Evolutionary conservation across 30 jellyfish, hydroid and myxozoan genomes (phyloP).

Genomic region (Phacellophora camtschatica): DNA sequence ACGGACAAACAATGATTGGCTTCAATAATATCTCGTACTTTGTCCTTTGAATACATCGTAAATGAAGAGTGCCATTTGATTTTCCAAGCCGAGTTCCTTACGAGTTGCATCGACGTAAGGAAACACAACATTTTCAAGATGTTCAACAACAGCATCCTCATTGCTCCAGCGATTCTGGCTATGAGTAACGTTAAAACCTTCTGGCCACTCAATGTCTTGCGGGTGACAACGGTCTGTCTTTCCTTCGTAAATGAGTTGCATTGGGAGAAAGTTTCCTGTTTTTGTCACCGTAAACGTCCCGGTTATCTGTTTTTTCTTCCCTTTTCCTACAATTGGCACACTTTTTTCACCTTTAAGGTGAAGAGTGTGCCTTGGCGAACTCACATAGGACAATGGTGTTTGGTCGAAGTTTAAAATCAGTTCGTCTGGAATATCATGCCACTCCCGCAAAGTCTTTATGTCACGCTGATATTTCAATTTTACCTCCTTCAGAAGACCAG

Average conservation of each 20-base stretch:
- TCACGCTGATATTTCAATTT: slow-evolving; percentile 27
- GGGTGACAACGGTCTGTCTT: slow-evolving; percentile 32
- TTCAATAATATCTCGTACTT: neutral
- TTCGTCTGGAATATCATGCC: slow-evolving; percentile 40
- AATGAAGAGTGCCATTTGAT: slow-evolving; percentile 16
- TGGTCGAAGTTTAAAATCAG: slow-evolving; percentile 40
- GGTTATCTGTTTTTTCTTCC: slow-evolving; percentile 23
- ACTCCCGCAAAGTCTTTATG: neutral
- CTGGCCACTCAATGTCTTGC: slow-evolving; percentile 1
- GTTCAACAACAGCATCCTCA: slow-evolving; percentile 24
- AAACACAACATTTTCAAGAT: neutral
- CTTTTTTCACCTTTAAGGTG: neutral
- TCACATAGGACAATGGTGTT: slow-evolving; percentile 16
- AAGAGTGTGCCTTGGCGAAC: slow-evolving; percentile 1
- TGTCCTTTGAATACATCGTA: slow-evolving; percentile 25
- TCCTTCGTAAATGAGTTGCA: slow-evolving; percentile 44
- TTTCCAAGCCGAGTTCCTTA: neutral
- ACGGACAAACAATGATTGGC: neutral
- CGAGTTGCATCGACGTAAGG: slow-evolving; percentile 7
- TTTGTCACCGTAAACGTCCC: slow-evolving; percentile 27
- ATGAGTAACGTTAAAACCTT: slow-evolving; percentile 16
- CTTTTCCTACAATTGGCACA: slow-evolving; percentile 33
- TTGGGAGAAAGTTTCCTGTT: slow-evolving; percentile 42
- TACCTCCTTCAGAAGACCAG: slow-evolving; percentile 50
- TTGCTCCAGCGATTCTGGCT: slow-evolving; percentile 51